Evolutionary conservation across 2,113 vertebrate species (phyloP), one percentile per base, ranked within the genome.

Genomic region (Azemiops feae): DNA sequence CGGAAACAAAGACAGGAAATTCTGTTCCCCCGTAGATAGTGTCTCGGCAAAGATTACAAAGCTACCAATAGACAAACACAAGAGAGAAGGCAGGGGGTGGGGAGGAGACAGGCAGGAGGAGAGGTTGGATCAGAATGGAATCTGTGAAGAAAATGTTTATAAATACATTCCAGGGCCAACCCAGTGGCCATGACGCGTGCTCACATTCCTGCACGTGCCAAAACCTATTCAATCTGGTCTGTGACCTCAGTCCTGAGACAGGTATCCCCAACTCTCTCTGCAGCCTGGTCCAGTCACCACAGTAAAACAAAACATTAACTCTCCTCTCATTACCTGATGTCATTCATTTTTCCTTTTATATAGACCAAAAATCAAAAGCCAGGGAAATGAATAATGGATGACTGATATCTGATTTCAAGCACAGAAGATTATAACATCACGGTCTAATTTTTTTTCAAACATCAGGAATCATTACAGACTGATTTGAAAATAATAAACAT

Each of bases 1-100:
- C 97, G 96, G 97, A 97, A 97, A 98, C 98, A 98, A 98, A 98
- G 98, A 97, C 97, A 98, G 98, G 98, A 98, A 98, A 97, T 97
- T 97, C 97, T 98, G 98, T 98, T 98, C 98, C 97, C 97, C 97
- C 96, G 95, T 96, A 98, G 98, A 98, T 98, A 98, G 97, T 97
- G 97, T 98, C 97, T 98, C 97, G 97, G 97, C 97, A 98, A 97
- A 97, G 97, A 97, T 98, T 97, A 98, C 97, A 98, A 98, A 98
- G 97, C 96, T 97, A 97, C 97, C 97, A 97, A 98, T 97, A 98
- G 97, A 98, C 98, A 98, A 97, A 98, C 97, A 98, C 97, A 92
- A 97, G 97, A 97, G 97, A 97, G 97, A 97, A 97, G 96, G 97
- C 90, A 58, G 96, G 94, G 96, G 87, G 52, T 52, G 54, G 58